Conservation (phyloP, 2,113 vertebrate species). For the Oncorhynchus nerka region DNA sequence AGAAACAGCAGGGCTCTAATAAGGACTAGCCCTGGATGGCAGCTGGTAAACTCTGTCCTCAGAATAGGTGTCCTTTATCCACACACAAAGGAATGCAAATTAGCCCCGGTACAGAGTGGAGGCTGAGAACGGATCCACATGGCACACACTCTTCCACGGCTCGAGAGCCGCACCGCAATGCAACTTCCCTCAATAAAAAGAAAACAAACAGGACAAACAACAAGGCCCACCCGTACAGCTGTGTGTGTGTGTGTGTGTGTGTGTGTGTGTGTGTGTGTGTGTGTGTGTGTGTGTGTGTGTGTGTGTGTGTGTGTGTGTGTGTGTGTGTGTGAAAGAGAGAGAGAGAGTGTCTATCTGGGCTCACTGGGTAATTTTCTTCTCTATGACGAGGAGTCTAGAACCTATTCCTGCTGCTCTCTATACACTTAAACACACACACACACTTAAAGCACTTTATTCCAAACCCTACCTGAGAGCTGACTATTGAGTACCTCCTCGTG, state of each 20-base stretch:
- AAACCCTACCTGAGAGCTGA: conserved; percentile 26
- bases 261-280: conserved; percentile 1
- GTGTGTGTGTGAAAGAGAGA: conserved; percentile 1
- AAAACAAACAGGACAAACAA: conserved; percentile 62
- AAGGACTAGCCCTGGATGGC: conserved; percentile 94
- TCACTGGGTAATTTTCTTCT: conserved; percentile 33
- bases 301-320: conserved; percentile 25
- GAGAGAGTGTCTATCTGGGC: conserved; percentile 14
- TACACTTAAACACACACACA: conserved; percentile 35
- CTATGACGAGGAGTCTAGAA: conserved; percentile 26
- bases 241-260: conserved; percentile 14
- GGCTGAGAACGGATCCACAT: conserved; percentile 98
- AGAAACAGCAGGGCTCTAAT: conserved; percentile 95
- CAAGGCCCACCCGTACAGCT: conserved; percentile 60
- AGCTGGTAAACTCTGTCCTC: conserved; percentile 97
- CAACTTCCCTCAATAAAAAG: conserved; percentile 63
- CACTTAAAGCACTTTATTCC: conserved; percentile 32
- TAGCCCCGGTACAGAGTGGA: conserved; percentile 91
- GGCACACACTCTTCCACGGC: conserved; percentile 78
- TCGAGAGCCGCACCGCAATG: conserved; percentile 69
- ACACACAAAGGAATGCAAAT: conserved; percentile 99
- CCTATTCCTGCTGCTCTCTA: conserved; percentile 2
- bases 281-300: conserved; percentile 11
- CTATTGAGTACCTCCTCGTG: conserved; percentile 16
- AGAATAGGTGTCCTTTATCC: conserved; percentile 97